phyloP scores from a whole-genome alignment of 2,113 vertebrate species.

The Peromyscus californicus region DNA sequence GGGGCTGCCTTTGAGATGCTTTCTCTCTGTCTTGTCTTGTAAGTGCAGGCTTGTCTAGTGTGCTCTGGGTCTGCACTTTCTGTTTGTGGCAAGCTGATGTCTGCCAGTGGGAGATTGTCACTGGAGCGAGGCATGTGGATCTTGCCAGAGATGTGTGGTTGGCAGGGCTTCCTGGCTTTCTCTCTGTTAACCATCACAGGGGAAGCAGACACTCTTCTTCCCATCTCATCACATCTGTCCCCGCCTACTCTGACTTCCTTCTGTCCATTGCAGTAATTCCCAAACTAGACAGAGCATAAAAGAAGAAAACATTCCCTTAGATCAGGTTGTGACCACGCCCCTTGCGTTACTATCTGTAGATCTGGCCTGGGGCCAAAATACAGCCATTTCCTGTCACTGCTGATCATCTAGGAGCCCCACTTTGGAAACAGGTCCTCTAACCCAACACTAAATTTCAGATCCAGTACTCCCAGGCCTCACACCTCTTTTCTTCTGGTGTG shows the following conservation, averaged over 20 bases:
- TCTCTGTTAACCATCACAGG: not conserved
- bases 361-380: not conserved
- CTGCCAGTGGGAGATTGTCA: not conserved
- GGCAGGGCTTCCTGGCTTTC: not conserved
- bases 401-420: not conserved
- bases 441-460: not conserved
- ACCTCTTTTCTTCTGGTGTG: not conserved
- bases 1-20: not conserved
- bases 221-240: not conserved
- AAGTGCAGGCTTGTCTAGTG: not conserved
- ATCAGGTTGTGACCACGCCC: too few relatives aligned
- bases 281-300: not conserved
- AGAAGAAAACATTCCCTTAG: not conserved
- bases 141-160: not conserved
- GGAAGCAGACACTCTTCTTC: not conserved
- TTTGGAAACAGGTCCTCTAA: not conserved
- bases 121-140: too few relatives aligned
- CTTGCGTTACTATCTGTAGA: not conserved
- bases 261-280: not conserved
- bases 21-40: not conserved
- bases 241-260: not conserved
- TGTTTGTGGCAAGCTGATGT: not conserved
- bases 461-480: not conserved
- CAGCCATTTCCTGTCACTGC: not conserved
- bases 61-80: not conserved